Evolutionary conservation across 2,113 vertebrate genomes (phyloP).

Genomic region (Rhynchomys soricoides): DNA sequence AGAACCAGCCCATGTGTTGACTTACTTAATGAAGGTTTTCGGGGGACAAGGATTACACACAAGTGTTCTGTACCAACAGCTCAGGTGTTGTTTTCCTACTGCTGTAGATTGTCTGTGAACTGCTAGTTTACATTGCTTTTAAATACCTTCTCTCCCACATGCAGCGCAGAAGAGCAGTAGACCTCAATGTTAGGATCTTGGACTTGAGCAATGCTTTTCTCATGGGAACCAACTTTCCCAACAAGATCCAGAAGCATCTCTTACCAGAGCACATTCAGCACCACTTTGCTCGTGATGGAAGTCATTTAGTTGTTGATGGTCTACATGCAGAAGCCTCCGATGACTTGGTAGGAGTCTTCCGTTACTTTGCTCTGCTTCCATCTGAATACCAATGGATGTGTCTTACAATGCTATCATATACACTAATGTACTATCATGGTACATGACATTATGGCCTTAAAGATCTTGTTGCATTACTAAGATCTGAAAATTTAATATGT

Average conservation of each 20-base stretch:
- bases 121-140: background rate
- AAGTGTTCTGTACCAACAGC: background rate
- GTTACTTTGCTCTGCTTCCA: rapidly evolving
- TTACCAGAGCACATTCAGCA: conserved; percentile 91
- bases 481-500: background rate
- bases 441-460: background rate
- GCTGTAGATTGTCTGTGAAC: background rate
- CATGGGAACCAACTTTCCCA: conserved; percentile 91
- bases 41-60: background rate
- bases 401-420: background rate
- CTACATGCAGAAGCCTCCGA: conserved; percentile 92
- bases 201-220: conserved; percentile 95
- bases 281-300: conserved; percentile 90
- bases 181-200: conserved; percentile 93
- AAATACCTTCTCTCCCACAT: conserved; percentile 35
- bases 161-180: conserved; percentile 93
- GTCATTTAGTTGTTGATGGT: conserved; percentile 89
- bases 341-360: conserved; percentile 90
- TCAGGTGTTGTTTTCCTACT: background rate
- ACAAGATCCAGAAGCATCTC: conserved; percentile 90
- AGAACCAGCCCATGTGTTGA: background rate
- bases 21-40: background rate
- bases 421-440: too few species aligned
- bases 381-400: background rate
- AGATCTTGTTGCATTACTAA: background rate